Percentiles rank a stretch among this genome's conserved stretches.
Evolutionary conservation across 2,888 invertebrate species (phyloP).

Genomic region (Ectemnius continuus): DNA sequence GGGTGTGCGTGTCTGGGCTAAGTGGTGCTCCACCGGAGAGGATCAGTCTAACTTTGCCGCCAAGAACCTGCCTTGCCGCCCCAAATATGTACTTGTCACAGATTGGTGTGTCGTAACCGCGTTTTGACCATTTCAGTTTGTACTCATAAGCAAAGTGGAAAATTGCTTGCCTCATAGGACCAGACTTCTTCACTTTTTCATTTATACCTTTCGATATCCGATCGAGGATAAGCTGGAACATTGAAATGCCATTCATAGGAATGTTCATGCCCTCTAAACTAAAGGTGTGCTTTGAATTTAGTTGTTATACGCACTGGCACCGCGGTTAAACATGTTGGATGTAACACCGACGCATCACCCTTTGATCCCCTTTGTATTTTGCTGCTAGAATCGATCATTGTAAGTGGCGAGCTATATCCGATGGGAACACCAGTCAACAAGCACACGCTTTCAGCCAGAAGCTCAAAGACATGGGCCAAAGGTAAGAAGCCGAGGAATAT

Average conservation of each 20-base stretch:
- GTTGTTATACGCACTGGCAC: slow-evolving; percentile 87
- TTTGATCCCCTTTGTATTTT: slow-evolving; percentile 97
- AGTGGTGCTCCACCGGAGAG: slow-evolving; percentile 97
- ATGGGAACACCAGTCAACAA: slow-evolving; percentile 92
- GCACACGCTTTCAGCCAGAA: slow-evolving; percentile 93
- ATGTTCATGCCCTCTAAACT: not conserved
- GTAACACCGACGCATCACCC: slow-evolving; percentile 94
- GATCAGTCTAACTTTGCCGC: slow-evolving; percentile 92
- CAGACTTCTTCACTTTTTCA: slow-evolving; percentile 93
- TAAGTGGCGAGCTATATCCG: slow-evolving; percentile 97
- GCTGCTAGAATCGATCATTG: slow-evolving; percentile 94
- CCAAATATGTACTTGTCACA: slow-evolving; percentile 82
- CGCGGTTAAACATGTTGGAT: slow-evolving; percentile 96
- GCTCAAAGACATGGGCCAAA: slow-evolving; percentile 97
- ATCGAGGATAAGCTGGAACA: slow-evolving; percentile 92
- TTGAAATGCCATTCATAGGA: slow-evolving; percentile 17
- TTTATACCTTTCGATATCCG: slow-evolving; percentile 98
- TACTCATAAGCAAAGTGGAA: slow-evolving; percentile 97
- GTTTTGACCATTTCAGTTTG: slow-evolving; percentile 90
- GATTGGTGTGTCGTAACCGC: slow-evolving; percentile 90
- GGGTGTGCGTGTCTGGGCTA: slow-evolving; percentile 96
- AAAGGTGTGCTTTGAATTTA: not conserved
- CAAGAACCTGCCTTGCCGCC: slow-evolving; percentile 86
- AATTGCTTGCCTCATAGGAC: slow-evolving; percentile 87
- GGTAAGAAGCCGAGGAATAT: slow-evolving; percentile 97